Evolutionary conservation across 1,140 invertebrate species (phyloP).

Genomic region (Aradophagus sp.): DNA sequence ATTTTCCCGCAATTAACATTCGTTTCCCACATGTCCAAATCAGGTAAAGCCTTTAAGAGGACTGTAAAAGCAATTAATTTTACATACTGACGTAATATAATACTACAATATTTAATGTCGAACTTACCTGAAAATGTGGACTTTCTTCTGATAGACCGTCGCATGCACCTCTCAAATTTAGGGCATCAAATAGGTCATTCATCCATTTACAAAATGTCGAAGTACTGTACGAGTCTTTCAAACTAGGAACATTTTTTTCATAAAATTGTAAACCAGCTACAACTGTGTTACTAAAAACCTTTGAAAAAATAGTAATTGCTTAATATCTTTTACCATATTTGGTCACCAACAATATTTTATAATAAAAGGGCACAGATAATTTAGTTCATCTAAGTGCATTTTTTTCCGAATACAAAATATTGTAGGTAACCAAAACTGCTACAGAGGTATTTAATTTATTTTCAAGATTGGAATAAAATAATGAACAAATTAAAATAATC

Average conservation of each 20-base stretch:
- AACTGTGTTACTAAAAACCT: slow-evolving; percentile 20
- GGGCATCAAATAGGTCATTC: slow-evolving; percentile 17
- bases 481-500: too few relatives aligned
- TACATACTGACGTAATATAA: too few relatives aligned
- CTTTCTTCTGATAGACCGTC: slow-evolving; percentile 5
- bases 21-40: neutral
- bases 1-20: neutral
- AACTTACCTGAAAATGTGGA: slow-evolving; percentile 9
- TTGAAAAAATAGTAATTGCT: slow-evolving; percentile 1
- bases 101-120: slow-evolving; percentile 1
- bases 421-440: too few relatives aligned
- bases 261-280: slow-evolving; percentile 4
- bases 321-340: too few relatives aligned
- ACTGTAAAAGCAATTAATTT: too few relatives aligned
- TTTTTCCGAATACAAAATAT: too few relatives aligned
- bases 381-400: too few relatives aligned
- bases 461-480: too few relatives aligned
- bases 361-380: too few relatives aligned
- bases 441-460: too few relatives aligned
- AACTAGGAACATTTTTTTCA: slow-evolving; percentile 1
- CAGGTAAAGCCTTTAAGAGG: neutral
- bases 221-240: slow-evolving; percentile 9
- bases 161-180: slow-evolving; percentile 1
- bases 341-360: slow-evolving; percentile 5
- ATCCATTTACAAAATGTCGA: slow-evolving; percentile 14